Conservation (phyloP, 2,797 vertebrate genomes). For the Molossus alvarezi region DNA sequence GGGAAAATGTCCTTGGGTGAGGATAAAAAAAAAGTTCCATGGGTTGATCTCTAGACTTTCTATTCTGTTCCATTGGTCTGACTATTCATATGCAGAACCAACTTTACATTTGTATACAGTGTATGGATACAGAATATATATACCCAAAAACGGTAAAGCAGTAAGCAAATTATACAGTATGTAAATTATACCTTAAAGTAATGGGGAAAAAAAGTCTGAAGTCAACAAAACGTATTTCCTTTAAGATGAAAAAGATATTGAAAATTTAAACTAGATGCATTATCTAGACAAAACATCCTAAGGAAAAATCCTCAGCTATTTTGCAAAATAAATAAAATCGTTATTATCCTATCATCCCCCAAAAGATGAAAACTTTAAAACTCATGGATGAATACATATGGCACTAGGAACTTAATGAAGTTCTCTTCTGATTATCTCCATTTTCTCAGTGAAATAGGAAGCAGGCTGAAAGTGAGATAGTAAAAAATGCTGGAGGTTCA, state of each 20-base stretch:
- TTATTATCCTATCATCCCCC: neutral
- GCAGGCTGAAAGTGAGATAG: neutral
- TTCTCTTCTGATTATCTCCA: neutral
- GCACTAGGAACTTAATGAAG: neutral
- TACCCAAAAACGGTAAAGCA: constrained; percentile 30
- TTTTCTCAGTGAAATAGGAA: constrained; percentile 24
- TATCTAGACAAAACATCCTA: neutral
- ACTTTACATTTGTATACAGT: neutral
- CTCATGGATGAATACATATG: neutral
- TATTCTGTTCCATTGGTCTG: neutral
- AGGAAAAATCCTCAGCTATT: constrained; percentile 34
- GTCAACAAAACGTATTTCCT: constrained; percentile 38
- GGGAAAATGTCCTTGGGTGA: no score
- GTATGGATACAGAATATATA: neutral
- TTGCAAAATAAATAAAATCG: constrained; percentile 58
- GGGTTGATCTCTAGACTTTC: neutral
- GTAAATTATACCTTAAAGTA: constrained; percentile 31
- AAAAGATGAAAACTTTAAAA: constrained; percentile 57
- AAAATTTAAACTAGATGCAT: constrained; percentile 17
- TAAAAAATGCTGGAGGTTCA: constrained; percentile 12
- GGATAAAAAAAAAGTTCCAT: neutral
- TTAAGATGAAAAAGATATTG: constrained; percentile 41
- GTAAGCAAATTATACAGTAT: no score
- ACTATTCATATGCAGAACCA: constrained; percentile 11
- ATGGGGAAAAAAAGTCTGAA: neutral